Conservation (phyloP, 2,888 invertebrate genomes). For the Phaonia tiefii region DNA sequence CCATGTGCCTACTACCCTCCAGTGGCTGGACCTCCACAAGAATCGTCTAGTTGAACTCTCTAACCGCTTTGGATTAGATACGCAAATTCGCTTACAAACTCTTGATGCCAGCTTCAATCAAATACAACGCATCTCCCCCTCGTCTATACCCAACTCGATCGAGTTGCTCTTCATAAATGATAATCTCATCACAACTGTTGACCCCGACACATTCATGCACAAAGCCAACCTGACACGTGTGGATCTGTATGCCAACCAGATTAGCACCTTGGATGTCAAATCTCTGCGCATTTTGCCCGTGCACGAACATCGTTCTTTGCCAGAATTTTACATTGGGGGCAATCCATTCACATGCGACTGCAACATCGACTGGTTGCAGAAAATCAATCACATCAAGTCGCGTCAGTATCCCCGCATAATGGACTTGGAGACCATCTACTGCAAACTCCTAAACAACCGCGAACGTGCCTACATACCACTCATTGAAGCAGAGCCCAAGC, state of each 20-base stretch:
- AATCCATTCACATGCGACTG: constrained; percentile 98
- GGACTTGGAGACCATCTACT: constrained; percentile 94
- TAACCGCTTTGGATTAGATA: constrained; percentile 86
- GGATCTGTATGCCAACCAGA: constrained; percentile 95
- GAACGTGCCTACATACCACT: constrained; percentile 92
- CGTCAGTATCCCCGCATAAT: constrained; percentile 94
- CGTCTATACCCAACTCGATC: constrained; percentile 90
- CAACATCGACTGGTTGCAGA: constrained; percentile 96
- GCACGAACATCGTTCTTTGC: constrained; percentile 86
- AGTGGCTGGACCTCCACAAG: constrained; percentile 94
- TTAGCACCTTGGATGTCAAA: constrained; percentile 93
- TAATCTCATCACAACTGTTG: constrained; percentile 91
- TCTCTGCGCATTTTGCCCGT: constrained; percentile 91
- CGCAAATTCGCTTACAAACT: constrained; percentile 88
- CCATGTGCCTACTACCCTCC: constrained; percentile 89
- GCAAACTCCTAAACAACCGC: constrained; percentile 91
- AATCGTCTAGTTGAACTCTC: constrained; percentile 91
- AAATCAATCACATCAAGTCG: constrained; percentile 92
- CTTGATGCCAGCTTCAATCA: constrained; percentile 95
- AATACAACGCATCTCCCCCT: constrained; percentile 88
- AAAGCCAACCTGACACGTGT: constrained; percentile 94
- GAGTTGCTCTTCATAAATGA: constrained; percentile 93
- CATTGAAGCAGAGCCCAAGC: constrained; percentile 91
- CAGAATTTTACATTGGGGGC: constrained; percentile 95
- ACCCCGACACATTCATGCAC: constrained; percentile 93